Base-by-base conservation (phyloP, 2,888 invertebrate genomes). In the Prenolepis imparis region DNA sequence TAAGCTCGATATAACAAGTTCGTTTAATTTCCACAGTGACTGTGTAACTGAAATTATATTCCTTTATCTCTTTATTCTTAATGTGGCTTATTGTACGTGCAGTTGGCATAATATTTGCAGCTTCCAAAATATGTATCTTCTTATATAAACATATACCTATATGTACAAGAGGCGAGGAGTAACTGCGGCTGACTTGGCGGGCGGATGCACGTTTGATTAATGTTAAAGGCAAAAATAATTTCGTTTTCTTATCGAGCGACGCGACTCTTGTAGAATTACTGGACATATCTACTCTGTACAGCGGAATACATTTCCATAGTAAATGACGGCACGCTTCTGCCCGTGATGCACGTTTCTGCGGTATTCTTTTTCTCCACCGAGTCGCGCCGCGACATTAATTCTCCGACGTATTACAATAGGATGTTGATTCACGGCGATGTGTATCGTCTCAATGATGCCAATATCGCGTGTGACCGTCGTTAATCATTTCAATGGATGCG, bases 361-460 rank as follows among this genome's bases (percentile, higher is more conserved):
- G 55, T 67, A 67, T 77, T 67, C 67, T 77, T 55, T 44, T 57
- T 67, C 39, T 67, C 55, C 39, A 12, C 24, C 52, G 52, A 66
- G 66, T 55, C 52, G 41, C 74, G 41, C 28, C 44, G 77, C 67
- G n/a, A 67, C 77, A 77, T 77, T 77, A 77, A 77, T 77, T 77
- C 72, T 67, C 41, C 57, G 41, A 41, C 12, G 48, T 24, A 70
- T 73, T 68, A 41, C 70, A 64, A 28, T 41, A 24, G 55, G 66
- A 84, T 83, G 81, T 80, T 73, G 66, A 84, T 84, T 41, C 67
- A 41, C 57, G 57, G 52, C 36, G 64, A 77, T 67, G 57, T 67
- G 67, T 84, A 74, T 77, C 81, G 57, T 64, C 59, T 67, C n/a
- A 86, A 70, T 39, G 72, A 81, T 72, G 84, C 55, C 64, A 57